Evolutionary conservation across 2,797 vertebrate genomes (phyloP).

Genomic region (Acanthornis magna): DNA sequence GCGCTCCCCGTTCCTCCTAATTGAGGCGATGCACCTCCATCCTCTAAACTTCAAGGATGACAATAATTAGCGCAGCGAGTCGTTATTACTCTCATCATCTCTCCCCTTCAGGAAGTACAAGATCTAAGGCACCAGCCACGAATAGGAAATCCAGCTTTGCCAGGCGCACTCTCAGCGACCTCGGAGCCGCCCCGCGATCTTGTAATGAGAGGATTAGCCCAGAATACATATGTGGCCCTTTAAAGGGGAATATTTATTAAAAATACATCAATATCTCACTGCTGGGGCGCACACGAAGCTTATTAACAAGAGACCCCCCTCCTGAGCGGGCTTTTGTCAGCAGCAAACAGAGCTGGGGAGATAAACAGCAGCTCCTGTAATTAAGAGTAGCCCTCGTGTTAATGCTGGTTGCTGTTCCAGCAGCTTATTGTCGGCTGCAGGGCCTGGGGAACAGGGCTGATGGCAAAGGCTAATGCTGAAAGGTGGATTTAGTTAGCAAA

Average conservation of each 20-base stretch:
- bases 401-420: neutral
- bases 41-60: slow-evolving; percentile 47
- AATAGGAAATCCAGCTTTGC: neutral
- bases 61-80: slow-evolving; percentile 52
- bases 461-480: neutral
- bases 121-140: neutral
- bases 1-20: neutral
- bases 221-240: neutral
- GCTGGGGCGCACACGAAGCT: neutral
- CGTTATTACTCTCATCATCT: slow-evolving; percentile 39
- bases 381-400: neutral
- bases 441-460: neutral
- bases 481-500: neutral
- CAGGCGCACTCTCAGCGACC: neutral
- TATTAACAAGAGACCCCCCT: neutral
- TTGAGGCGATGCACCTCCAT: slow-evolving; percentile 7
- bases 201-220: slow-evolving; percentile 41
- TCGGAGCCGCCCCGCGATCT: fast-evolving
- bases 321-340: neutral
- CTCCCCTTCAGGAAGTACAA: slow-evolving; percentile 51
- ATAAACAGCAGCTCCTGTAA: neutral
- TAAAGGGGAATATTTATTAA: slow-evolving; percentile 29
- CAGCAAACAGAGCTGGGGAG: neutral
- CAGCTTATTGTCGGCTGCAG: neutral
- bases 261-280: slow-evolving; percentile 41